These are phyloP conservation scores for Australoheros facetus DNA, from an alignment of 2,797 vertebrate genomes.

Conservation along the genomic window DNA sequence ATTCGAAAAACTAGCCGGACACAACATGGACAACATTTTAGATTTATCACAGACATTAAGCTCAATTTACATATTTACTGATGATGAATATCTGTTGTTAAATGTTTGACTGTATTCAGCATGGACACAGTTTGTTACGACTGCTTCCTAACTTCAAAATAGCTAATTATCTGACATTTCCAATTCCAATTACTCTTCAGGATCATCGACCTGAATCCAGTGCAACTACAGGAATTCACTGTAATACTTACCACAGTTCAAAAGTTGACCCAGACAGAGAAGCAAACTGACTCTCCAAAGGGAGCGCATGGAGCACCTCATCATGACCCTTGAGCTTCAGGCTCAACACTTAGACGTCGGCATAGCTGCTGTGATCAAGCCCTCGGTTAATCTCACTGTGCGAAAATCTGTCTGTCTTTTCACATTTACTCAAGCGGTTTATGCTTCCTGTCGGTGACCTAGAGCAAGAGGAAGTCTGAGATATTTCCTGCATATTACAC, in stretches of 20 bases:
- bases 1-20: background rate
- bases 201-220: background rate
- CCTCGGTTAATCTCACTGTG: background rate
- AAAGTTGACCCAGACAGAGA: constrained; percentile 49
- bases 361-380: background rate
- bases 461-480: constrained; percentile 55
- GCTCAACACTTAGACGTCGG: background rate
- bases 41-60: background rate
- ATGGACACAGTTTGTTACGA: background rate
- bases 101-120: background rate
- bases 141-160: too few species aligned
- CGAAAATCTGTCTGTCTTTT: background rate
- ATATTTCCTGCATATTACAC: constrained; percentile 20
- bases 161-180: too few species aligned
- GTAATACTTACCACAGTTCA: constrained; percentile 68
- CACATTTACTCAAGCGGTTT: background rate
- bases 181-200: too few species aligned
- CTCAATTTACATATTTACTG: background rate
- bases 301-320: constrained; percentile 36
- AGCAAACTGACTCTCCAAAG: constrained; percentile 41
- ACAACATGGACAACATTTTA: background rate
- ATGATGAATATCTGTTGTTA: background rate
- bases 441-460: constrained; percentile 17
- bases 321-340: constrained; percentile 37
- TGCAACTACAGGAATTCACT: background rate